phyloP scores from a whole-genome alignment of 2,888 invertebrate genomes.

The Apoderus coryli region DNA sequence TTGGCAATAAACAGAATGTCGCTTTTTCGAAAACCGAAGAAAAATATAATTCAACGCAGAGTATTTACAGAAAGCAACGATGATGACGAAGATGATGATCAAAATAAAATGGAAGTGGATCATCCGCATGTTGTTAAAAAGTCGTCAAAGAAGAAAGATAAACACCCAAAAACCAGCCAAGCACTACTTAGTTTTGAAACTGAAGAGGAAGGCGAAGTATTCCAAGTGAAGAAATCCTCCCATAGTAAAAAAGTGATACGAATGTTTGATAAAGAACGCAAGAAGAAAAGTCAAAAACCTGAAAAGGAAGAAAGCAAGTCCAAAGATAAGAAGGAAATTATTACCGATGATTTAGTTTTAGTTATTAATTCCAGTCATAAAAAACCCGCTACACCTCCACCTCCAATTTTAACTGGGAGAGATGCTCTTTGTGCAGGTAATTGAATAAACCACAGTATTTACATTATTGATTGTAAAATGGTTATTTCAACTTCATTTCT shows the following conservation, averaged over 20 bases:
- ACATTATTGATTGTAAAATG: slow-evolving; percentile 1
- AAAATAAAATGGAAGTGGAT: slow-evolving; percentile 32
- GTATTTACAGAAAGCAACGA: slow-evolving; percentile 54
- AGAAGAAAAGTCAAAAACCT: slow-evolving; percentile 38
- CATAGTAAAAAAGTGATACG: slow-evolving; percentile 82
- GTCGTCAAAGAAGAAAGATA: slow-evolving; percentile 31
- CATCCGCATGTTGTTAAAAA: slow-evolving; percentile 24
- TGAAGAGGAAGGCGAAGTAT: slow-evolving; percentile 75
- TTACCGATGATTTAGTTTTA: slow-evolving; percentile 55
- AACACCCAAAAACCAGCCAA: slow-evolving; percentile 37
- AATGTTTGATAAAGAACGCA: slow-evolving; percentile 65
- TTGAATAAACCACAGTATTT: too few species aligned
- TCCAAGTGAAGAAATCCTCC: slow-evolving; percentile 91
- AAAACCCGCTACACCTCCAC: slow-evolving; percentile 26
- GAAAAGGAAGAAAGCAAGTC: slow-evolving; percentile 27
- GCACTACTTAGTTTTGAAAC: slow-evolving; percentile 64
- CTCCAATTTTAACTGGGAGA: slow-evolving; percentile 56
- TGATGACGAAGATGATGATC: slow-evolving; percentile 46
- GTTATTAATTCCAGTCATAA: slow-evolving; percentile 31
- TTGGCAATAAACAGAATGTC: slow-evolving; percentile 41
- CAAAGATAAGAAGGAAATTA: slow-evolving; percentile 50
- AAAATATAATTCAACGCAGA: slow-evolving; percentile 59
- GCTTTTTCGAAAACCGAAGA: slow-evolving; percentile 75
- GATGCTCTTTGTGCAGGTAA: slow-evolving; percentile 66
- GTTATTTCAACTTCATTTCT: neutral